Evolutionary conservation across 2,113 vertebrate species (phyloP).

Genomic region (Aramus guarauna): DNA sequence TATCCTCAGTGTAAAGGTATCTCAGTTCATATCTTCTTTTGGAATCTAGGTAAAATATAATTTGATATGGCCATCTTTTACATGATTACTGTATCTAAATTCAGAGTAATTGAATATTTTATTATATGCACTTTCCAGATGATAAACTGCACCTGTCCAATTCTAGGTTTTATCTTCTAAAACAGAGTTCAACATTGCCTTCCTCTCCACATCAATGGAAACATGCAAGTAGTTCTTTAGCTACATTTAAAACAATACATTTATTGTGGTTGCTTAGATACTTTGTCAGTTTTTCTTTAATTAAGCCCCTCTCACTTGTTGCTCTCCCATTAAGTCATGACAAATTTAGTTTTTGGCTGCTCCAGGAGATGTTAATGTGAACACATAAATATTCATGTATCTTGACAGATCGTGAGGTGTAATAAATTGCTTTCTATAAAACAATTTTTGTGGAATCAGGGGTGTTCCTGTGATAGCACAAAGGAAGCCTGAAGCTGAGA

Average conservation of each 20-base stretch:
- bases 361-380: slow-evolving; percentile 40
- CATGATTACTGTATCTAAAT: not conserved
- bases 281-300: slow-evolving; percentile 23
- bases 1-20: not conserved
- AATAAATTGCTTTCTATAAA: slow-evolving; percentile 32
- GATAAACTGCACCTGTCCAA: not conserved
- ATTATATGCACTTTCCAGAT: not conserved
- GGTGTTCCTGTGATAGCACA: not conserved
- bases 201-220: not conserved
- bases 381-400: slow-evolving; percentile 40
- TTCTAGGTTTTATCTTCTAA: not conserved
- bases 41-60: not conserved
- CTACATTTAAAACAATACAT: not conserved
- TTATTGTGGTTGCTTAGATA: not conserved
- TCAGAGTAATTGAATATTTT: not conserved
- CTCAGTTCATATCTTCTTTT: not conserved
- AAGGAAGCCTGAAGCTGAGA: not conserved
- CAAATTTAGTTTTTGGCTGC: slow-evolving; percentile 19
- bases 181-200: not conserved
- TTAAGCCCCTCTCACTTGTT: slow-evolving; percentile 33
- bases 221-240: not conserved
- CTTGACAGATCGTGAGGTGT: slow-evolving; percentile 36
- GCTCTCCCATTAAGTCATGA: slow-evolving; percentile 15
- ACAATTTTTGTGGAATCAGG: not conserved
- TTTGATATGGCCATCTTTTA: not conserved